Conservation (phyloP, 2,113 vertebrate species). For the Aspiorhynchus laticeps region DNA sequence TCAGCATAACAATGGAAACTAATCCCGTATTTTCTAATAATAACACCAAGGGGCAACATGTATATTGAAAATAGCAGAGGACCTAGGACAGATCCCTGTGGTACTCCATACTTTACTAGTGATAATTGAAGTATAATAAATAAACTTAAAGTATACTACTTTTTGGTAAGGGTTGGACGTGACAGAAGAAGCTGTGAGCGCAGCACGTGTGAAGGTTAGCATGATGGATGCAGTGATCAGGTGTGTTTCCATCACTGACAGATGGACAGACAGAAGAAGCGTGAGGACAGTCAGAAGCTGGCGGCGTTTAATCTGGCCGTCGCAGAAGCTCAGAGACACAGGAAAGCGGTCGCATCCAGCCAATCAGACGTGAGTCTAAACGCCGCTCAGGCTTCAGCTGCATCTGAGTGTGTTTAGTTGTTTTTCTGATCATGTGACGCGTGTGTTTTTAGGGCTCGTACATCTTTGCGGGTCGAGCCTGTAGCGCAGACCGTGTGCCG, state of each 20-base stretch:
- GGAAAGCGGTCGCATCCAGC: conserved; percentile 57
- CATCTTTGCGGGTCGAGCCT: conserved; percentile 75
- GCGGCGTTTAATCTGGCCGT: conserved; percentile 76
- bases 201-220: no score
- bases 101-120: no score
- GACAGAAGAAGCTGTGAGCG: neutral
- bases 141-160: no score
- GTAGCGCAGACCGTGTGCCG: conserved; percentile 69
- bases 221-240: neutral
- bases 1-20: no score
- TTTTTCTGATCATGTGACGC: neutral
- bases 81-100: no score
- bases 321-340: conserved; percentile 67
- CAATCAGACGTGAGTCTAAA: conserved; percentile 69
- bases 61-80: no score
- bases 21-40: no score
- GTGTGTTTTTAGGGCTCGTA: conserved; percentile 72
- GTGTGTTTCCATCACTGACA: conserved; percentile 53
- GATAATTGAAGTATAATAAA: no score
- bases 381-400: neutral
- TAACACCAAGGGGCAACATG: no score
- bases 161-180: no score
- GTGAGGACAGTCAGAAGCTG: conserved; percentile 71
- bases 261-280: conserved; percentile 63
- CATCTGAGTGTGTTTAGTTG: neutral